A percentile compares a stretch with the other conserved stretches of the same genome.
These are phyloP conservation scores for Butorides virescens DNA, from an alignment of 2,113 vertebrate species.

Conservation along the genomic window DNA sequence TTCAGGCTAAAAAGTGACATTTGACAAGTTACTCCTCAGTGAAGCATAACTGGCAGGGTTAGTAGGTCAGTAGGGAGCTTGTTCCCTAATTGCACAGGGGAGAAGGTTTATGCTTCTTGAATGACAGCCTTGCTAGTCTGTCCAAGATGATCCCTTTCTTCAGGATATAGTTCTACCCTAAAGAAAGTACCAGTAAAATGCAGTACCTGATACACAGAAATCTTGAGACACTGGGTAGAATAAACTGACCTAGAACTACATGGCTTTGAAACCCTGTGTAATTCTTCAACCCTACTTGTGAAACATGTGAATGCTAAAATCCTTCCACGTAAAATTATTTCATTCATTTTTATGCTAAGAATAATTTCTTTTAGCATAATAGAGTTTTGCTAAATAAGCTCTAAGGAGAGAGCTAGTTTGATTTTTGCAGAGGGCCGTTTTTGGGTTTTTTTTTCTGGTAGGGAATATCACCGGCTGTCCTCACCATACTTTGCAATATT, in stretches of 20 bases:
- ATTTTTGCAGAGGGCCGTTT: neutral
- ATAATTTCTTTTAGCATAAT: neutral
- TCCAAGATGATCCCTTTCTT: neutral
- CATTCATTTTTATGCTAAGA: neutral
- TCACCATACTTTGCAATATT: neutral
- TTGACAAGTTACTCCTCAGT: slow-evolving; percentile 18
- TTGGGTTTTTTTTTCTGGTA: neutral
- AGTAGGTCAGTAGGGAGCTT: neutral
- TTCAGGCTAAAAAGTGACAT: slow-evolving; percentile 3
- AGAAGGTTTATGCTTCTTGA: neutral
- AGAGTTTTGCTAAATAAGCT: neutral
- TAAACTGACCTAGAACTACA: neutral
- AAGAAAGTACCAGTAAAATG: neutral
- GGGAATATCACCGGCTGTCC: neutral
- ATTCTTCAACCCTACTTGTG: neutral
- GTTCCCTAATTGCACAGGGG: slow-evolving; percentile 33
- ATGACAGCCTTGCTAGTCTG: neutral
- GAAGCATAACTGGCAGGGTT: slow-evolving; percentile 4
- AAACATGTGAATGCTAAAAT: neutral
- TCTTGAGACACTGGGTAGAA: neutral
- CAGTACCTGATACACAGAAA: neutral
- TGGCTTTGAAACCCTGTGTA: neutral
- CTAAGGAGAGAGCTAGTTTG: neutral
- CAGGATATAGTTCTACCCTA: neutral
- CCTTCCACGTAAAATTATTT: neutral